A percentile compares a stretch with the other conserved stretches of the same genome.
phyloP scores from a whole-genome alignment of 2,888 invertebrate species.

The Drosophila greeni region DNA sequence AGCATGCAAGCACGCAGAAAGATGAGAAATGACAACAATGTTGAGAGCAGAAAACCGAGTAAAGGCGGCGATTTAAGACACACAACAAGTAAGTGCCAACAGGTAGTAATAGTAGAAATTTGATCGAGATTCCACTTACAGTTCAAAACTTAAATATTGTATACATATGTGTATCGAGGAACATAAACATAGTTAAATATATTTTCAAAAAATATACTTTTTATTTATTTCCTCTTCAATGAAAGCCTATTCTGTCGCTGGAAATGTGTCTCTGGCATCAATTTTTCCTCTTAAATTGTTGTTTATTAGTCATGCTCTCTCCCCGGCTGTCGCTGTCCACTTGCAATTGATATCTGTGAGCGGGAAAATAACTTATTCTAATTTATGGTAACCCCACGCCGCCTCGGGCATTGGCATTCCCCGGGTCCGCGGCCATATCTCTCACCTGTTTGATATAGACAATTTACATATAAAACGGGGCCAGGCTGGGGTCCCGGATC shows the following conservation, averaged over 20 bases:
- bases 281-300: background rate
- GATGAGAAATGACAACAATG: background rate
- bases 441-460: conserved; percentile 36
- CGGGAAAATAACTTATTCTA: conserved; percentile 51
- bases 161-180: no score
- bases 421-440: conserved; percentile 5
- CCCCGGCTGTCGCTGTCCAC: conserved; percentile 4
- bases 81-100: background rate
- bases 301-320: background rate
- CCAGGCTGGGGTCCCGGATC: conserved; percentile 10
- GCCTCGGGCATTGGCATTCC: conserved; percentile 6
- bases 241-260: background rate
- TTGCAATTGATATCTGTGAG: conserved; percentile 36
- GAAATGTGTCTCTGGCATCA: background rate
- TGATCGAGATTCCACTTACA: background rate
- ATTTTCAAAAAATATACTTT: background rate
- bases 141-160: background rate
- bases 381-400: conserved; percentile 47
- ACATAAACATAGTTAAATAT: no score
- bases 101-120: background rate
- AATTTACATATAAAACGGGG: conserved; percentile 57
- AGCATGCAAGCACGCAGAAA: background rate
- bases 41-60: background rate
- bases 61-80: background rate
- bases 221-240: background rate